These are phyloP conservation scores for Corella eumyota DNA, from an alignment of 23 tunicate genomes.

Conservation along the genomic window DNA sequence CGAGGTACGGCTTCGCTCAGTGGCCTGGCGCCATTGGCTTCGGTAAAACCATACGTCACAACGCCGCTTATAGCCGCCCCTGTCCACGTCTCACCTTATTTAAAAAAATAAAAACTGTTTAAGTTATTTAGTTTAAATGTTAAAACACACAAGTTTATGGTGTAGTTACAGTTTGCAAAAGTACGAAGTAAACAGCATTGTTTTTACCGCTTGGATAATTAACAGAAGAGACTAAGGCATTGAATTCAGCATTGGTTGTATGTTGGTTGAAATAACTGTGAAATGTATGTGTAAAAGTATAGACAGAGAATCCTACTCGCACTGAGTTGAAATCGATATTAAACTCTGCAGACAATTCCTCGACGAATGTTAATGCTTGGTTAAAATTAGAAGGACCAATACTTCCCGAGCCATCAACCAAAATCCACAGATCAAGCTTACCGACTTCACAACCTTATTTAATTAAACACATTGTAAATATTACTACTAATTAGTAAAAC, in stretches of 20 bases:
- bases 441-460: neutral
- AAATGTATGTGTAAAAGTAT: neutral
- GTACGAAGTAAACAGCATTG: too few relatives aligned
- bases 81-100: constrained; percentile 10
- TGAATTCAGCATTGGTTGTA: constrained; percentile 4
- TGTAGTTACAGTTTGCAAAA: too few relatives aligned
- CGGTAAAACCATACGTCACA: constrained; percentile 6
- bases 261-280: constrained; percentile 9
- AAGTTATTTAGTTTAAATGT: neutral
- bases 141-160: too few relatives aligned
- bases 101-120: neutral
- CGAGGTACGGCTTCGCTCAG: constrained; percentile 11
- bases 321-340: constrained; percentile 1
- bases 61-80: constrained; percentile 11
- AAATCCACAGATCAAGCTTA: constrained; percentile 7
- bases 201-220: constrained; percentile 5
- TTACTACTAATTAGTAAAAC: too few relatives aligned
- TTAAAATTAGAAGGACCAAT: constrained; percentile 2
- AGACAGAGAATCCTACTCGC: constrained; percentile 9
- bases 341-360: constrained; percentile 1
- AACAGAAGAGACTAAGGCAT: neutral
- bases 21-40: constrained; percentile 3
- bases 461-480: neutral
- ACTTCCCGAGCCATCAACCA: constrained; percentile 16
- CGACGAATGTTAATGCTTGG: constrained; percentile 1